Percentiles rank a stretch among this genome's conserved stretches.
These are phyloP conservation scores for Gambusia affinis DNA, from an alignment of 2,113 vertebrate species.

Conservation along the genomic window DNA sequence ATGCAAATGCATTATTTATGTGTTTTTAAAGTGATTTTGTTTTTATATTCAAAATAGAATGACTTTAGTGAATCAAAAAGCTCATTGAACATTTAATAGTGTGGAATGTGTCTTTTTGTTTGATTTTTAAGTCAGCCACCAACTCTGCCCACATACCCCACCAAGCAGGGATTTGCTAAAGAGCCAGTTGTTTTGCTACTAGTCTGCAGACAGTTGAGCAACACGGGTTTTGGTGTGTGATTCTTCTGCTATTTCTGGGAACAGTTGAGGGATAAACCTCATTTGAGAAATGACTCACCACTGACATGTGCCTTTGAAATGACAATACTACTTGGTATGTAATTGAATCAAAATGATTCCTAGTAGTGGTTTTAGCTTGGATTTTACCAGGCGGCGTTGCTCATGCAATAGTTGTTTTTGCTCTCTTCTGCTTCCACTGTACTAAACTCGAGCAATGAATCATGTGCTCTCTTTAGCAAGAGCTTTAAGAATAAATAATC, in stretches of 20 bases:
- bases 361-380: constrained; percentile 30
- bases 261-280: constrained; percentile 60
- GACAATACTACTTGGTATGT: constrained; percentile 52
- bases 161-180: constrained; percentile 22
- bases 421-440: constrained; percentile 17
- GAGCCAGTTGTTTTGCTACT: constrained; percentile 60
- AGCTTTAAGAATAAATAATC: constrained; percentile 64
- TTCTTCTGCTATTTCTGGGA: constrained; percentile 64
- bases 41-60: neutral
- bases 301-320: constrained; percentile 63
- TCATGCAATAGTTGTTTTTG: constrained; percentile 29
- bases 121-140: constrained; percentile 2
- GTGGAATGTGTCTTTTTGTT: neutral
- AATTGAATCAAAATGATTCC: constrained; percentile 32
- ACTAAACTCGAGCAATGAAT: constrained; percentile 46
- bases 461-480: constrained; percentile 69
- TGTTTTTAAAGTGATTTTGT: neutral
- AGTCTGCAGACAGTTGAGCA: constrained; percentile 59
- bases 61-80: neutral
- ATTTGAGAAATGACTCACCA: constrained; percentile 65
- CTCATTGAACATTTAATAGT: neutral
- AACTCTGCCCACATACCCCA: constrained; percentile 20
- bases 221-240: constrained; percentile 64
- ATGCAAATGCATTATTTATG: neutral
- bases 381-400: constrained; percentile 18